Evolutionary conservation across 2,113 vertebrate species (phyloP), one percentile per base, ranked within the genome.

Genomic region (Eulacestoma nigropectus): DNA sequence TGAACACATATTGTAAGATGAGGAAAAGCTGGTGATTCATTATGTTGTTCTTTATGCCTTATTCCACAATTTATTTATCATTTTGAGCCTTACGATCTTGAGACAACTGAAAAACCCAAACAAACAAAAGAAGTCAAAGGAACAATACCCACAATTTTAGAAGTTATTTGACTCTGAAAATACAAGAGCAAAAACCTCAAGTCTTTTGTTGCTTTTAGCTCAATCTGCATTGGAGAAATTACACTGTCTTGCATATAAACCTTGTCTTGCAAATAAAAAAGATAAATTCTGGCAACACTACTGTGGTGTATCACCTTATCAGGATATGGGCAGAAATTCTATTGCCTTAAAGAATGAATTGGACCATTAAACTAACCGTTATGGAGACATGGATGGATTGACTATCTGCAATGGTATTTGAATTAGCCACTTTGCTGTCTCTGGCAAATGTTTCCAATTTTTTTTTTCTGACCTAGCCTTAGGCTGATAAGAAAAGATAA

Each of bases 401-500:
- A 91, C 86, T 90, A 57, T 91, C 62, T 81, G 55, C 90, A 95
- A 70, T 67, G 92, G 62, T 74, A 91, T 91, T 95, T 90, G 92
- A 95, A 89, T 95, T 78, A 74, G 55, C 65, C 47, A 55, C 44
- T 95, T 95, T 94, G 49, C 88, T 73, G 88, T 81, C 68, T 93
- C 95, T 94, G 86, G 93, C 76, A 92, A 96, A 95, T 96, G 80
- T 96, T 97, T 97, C 91, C 65, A 91, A 87, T 96, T 89, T 87
- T 92, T 91, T 91, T 91, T 80, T 73, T 65, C 67, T 94, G 96
- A 96, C 96, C 92, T 91, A 96, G 90, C 96, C 97, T 93, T 89
- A 92, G 97, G 97, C 90, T 95, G 97, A 97, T 97, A 96, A 96
- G 94, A 94, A 97, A 96, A 97, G 96, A 97, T 95, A 97, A 97